Evolutionary conservation across 2,888 invertebrate genomes (phyloP).

Genomic region (Prosapia bicincta): DNA sequence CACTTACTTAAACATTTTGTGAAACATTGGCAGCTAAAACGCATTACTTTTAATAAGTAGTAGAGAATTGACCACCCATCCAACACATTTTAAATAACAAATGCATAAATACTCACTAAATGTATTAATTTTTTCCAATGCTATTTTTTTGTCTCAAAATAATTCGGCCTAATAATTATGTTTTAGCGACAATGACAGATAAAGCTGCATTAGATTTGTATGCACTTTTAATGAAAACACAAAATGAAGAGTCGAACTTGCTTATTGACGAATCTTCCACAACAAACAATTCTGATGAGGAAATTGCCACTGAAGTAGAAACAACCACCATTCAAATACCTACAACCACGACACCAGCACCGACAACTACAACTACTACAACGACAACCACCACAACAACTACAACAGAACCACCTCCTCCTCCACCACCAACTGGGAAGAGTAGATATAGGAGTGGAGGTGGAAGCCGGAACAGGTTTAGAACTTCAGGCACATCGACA

Average conservation of each 20-base stretch:
- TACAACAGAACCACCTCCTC: slow-evolving; percentile 39
- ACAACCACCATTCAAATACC: slow-evolving; percentile 48
- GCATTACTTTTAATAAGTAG: too few relatives aligned
- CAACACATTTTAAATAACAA: too few relatives aligned
- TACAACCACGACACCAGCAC: slow-evolving; percentile 53
- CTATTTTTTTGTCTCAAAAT: too few relatives aligned
- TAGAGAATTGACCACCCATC: too few relatives aligned
- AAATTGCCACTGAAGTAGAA: slow-evolving; percentile 44
- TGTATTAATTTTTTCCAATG: too few relatives aligned
- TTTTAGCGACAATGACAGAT: slow-evolving; percentile 49
- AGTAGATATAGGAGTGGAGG: slow-evolving; percentile 29
- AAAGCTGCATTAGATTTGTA: slow-evolving; percentile 80
- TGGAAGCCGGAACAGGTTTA: slow-evolving; percentile 21
- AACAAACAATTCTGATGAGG: slow-evolving; percentile 42
- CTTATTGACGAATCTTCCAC: slow-evolving; percentile 41
- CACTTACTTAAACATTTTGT: too few relatives aligned
- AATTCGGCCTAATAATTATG: too few relatives aligned
- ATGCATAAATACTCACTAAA: too few relatives aligned
- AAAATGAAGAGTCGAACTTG: slow-evolving; percentile 47
- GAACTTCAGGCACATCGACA: slow-evolving; percentile 11
- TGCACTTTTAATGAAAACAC: slow-evolving; percentile 66
- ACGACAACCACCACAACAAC: slow-evolving; percentile 47
- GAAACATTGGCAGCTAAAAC: too few relatives aligned
- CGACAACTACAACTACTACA: slow-evolving; percentile 51
- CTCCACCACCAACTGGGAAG: slow-evolving; percentile 29